These are phyloP conservation scores for Squalus acanthias DNA, from an alignment of 2,797 vertebrate genomes.

Conservation along the genomic window DNA sequence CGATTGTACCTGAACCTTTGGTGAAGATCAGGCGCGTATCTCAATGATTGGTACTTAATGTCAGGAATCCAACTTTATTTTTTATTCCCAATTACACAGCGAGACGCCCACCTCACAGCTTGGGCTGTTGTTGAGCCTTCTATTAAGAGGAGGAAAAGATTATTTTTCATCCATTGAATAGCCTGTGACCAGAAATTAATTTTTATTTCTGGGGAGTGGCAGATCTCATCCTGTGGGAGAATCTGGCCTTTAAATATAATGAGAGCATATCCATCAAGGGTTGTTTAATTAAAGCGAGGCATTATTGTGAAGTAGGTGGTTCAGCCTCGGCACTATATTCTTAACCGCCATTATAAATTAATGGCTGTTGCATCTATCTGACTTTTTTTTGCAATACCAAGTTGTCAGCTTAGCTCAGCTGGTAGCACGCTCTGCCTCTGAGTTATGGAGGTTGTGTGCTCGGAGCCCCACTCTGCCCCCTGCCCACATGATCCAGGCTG, in stretches of 20 bases:
- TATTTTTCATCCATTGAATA: not conserved
- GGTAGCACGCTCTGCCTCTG: too few species aligned
- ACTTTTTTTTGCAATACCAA: too few species aligned
- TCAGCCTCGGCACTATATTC: too few species aligned
- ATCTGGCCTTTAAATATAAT: not conserved
- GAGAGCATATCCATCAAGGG: too few species aligned
- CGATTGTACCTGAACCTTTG: not conserved
- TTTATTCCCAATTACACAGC: not conserved
- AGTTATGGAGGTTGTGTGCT: too few species aligned
- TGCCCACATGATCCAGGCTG: too few species aligned
- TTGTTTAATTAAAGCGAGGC: too few species aligned
- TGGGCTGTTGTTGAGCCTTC: not conserved
- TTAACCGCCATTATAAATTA: too few species aligned
- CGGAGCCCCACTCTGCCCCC: too few species aligned
- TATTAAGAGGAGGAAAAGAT: not conserved
- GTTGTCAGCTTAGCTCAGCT: too few species aligned
- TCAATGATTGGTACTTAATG: not conserved
- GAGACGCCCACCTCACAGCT: not conserved
- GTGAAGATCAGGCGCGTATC: not conserved
- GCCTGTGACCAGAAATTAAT: not conserved
- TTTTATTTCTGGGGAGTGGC: not conserved
- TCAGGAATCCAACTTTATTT: not conserved
- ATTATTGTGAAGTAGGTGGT: too few species aligned
- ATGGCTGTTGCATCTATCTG: too few species aligned
- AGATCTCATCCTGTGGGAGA: not conserved